These are phyloP conservation scores for Steinernema scapterisci DNA, from an alignment of 2,888 invertebrate species.

Conservation along the genomic window DNA sequence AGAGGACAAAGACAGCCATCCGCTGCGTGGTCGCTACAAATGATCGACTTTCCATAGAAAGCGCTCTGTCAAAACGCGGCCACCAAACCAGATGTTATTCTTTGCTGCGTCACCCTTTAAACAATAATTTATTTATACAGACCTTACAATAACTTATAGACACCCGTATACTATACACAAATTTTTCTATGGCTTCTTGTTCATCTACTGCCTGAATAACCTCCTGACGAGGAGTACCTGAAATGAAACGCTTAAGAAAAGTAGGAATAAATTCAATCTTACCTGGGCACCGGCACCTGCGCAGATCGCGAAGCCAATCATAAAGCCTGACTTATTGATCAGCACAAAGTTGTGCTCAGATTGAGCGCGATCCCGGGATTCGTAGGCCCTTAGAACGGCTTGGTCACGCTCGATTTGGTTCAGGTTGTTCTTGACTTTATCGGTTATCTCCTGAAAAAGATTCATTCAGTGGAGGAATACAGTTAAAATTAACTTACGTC, in stretches of 20 bases:
- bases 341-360: conserved; percentile 81
- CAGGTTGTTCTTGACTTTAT: conserved; percentile 70
- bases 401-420: conserved; percentile 72
- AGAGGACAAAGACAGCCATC: no score
- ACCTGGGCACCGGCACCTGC: conserved; percentile 50
- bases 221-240: conserved; percentile 78
- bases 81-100: no score
- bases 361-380: conserved; percentile 80
- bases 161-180: not conserved
- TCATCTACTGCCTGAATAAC: conserved; percentile 75
- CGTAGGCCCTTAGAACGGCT: conserved; percentile 74
- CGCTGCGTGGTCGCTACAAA: no score
- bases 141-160: not conserved
- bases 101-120: no score
- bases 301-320: conserved; percentile 78
- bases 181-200: not conserved
- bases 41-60: no score
- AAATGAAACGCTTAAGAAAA: conserved; percentile 44
- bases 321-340: conserved; percentile 79
- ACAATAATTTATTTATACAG: no score
- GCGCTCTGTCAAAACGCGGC: no score
- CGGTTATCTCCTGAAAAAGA: conserved; percentile 56
- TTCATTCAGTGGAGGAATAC: no score
- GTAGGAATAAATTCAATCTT: not conserved
- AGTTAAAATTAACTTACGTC: conserved; percentile 39